phyloP scores from a whole-genome alignment of 2,888 invertebrate genomes.

The Mimachlamys varia region DNA sequence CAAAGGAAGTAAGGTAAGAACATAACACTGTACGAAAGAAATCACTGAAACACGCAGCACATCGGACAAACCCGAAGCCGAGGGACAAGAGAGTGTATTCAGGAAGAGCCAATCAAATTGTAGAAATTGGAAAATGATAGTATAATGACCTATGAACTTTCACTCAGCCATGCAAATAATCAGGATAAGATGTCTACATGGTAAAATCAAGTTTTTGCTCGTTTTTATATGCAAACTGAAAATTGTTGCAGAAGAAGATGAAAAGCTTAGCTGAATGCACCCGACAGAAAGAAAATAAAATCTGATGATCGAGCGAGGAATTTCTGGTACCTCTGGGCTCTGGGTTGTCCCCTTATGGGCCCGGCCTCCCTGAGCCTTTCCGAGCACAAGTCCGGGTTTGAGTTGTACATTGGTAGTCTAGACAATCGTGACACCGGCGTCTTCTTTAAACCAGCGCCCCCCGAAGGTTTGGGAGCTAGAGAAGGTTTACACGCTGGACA shows the following conservation, averaged over 20 bases:
- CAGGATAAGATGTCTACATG: background rate
- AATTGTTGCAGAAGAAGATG: background rate
- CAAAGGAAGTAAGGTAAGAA: background rate
- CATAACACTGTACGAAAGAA: background rate
- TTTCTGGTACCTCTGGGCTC: slow-evolving; percentile 29
- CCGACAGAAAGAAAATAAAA: background rate
- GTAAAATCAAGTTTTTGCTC: background rate
- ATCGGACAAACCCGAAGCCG: background rate
- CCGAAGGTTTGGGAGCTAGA: background rate
- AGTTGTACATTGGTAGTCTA: slow-evolving; percentile 10
- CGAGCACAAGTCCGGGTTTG: slow-evolving; percentile 16
- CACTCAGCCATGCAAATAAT: background rate
- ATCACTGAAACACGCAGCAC: background rate
- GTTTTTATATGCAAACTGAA: background rate
- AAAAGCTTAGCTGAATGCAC: slow-evolving; percentile 3
- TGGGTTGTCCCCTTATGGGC: slow-evolving; percentile 13
- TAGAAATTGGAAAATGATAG: slow-evolving; percentile 31
- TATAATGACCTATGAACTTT: background rate
- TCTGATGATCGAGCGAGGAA: slow-evolving; percentile 31
- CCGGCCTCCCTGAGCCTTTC: slow-evolving; percentile 29
- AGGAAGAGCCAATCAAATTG: background rate
- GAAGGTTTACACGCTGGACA: slow-evolving; percentile 9
- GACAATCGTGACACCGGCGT: background rate
- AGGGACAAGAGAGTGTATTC: background rate
- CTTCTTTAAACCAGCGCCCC: slow-evolving; percentile 19